Base-by-base conservation (phyloP, 2,113 vertebrate genomes). In the Pyrgilauda ruficollis region DNA sequence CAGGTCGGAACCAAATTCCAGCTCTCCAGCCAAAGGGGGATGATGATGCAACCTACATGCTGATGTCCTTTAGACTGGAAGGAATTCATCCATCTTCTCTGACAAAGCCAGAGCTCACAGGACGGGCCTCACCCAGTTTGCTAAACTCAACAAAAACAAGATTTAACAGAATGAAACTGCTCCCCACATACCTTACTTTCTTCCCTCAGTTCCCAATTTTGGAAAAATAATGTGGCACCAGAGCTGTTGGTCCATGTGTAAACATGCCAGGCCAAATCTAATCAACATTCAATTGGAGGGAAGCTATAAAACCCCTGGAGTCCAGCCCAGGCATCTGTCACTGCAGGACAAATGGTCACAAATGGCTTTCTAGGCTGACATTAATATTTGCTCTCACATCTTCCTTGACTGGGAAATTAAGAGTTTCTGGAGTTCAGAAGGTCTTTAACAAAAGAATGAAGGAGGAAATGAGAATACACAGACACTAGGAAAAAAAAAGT, bases 371-470 rank as follows among this genome's bases (percentile, higher is more conserved):
- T 27, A 89, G 31, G 27, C 37, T 89, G 82, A 31, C 43, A 67
- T 43, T 79, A 80, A 50, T 76, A 70, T 80, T 67, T 66, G 27
- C 33, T 77, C 33, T 88, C 30, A 56, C 21, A 28, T 67, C 84
- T 72, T 89, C 31, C 67, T 75, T 87, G n/a, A 72, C 41, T 66
- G 87, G 52, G 62, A 91, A 95, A 93, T 74, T 59, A 20, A 47
- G 82, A 91, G 21, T 78, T 94, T 80, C 59, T 70, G 43, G 85
- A 88, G 43, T 86, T 96, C 87, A 94, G 77, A 89, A 75, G 77
- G 77, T 46, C 82, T 89, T 41, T 55, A 94, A 73, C 70, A 68
- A 91, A 93, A 91, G 55, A 92, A 80, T 37, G 55, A 74, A 85
- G 70, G 33, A 93, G 55, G 64, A 94, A 95, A 95, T 88, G 64